Base-by-base conservation (phyloP, 2,113 vertebrate species). In the Perca fluviatilis region DNA sequence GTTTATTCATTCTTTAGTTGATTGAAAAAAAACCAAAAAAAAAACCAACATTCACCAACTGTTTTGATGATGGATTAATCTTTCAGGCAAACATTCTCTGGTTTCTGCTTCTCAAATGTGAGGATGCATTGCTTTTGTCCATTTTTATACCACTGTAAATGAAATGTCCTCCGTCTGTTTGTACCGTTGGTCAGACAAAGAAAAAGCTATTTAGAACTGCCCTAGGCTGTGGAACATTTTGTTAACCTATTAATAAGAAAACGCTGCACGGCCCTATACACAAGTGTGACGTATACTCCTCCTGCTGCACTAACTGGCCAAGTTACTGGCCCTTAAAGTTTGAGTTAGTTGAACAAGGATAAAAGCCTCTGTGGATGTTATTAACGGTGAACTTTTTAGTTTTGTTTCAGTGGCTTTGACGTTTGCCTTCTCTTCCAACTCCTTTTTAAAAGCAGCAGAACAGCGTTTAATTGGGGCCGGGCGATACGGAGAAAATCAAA, bases 321-420 rank as follows among this genome's bases (percentile, higher is more conserved):
- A 40, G 25, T 13, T 5, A n/a, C 21, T 27, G 23, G 5, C 23
- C 33, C 40, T 25, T 56, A 56, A 33, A 33, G 49, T 49, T 57
- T 0, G 1, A 30, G 58, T 50, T n/a, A 18, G 23, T 21, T 0
- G 1, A 49, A 9, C 2, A 33, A 68, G 69, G 46, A 19, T 3
- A 25, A 16, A 46, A 9, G 16, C 68, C 73, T 63, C 81, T 30
- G 1, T 51, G 68, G 57, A 30, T 56, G 21, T 77, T 62, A 47
- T 73, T 87, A 64, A 68, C 40, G 12, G 13, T 47, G 60, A 68
- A 65, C 23, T 70, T 11, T 18, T 70, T 11, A 14, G 6, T 18
- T 47, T 46, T 1, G 19, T 43, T 40, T 40, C 4, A 1, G 43
- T 69, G 30, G 27, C 56, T 74, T 15, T 36, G 3, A 6, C 18